Conservation (phyloP, 2,113 vertebrate genomes). For the Amphiprion percula region DNA sequence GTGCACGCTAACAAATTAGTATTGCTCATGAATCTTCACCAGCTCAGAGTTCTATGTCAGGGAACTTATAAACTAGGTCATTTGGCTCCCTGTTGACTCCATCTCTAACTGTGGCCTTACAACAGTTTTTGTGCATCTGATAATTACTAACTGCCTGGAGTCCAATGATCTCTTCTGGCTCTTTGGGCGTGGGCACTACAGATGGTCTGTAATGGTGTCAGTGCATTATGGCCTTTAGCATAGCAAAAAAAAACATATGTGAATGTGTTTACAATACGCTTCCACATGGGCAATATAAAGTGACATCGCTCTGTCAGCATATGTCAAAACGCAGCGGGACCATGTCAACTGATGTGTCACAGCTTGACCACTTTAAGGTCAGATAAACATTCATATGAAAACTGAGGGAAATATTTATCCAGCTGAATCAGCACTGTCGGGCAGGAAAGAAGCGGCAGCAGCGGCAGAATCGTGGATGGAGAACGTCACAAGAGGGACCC, state of each 20-base stretch:
- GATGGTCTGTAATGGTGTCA: constrained; percentile 43
- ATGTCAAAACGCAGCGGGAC: constrained; percentile 42
- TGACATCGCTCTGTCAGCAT: constrained; percentile 48
- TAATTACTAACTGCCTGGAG: constrained; percentile 52
- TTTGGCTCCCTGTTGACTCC: constrained; percentile 15
- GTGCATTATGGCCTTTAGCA: constrained; percentile 6
- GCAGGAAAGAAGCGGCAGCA: constrained; percentile 22
- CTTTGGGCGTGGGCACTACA: constrained; percentile 1
- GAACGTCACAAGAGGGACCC: constrained; percentile 44
- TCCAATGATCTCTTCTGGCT: constrained; percentile 33
- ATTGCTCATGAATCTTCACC: too few relatives aligned
- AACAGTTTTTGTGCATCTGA: constrained; percentile 52
- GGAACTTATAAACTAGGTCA: constrained; percentile 56
- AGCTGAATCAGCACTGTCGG: constrained; percentile 63
- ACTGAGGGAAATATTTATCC: constrained; percentile 44
- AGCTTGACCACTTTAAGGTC: constrained; percentile 39
- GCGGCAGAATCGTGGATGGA: constrained; percentile 27
- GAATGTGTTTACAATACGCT: constrained; percentile 7
- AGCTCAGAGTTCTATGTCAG: not conserved
- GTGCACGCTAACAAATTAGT: too few relatives aligned
- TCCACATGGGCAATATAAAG: not conserved
- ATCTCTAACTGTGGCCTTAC: constrained; percentile 1
- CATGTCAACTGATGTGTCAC: constrained; percentile 54
- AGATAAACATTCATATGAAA: constrained; percentile 33
- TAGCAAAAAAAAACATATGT: constrained; percentile 6